phyloP scores from a whole-genome alignment of 2,888 invertebrate species.

The Cerastoderma edule region DNA sequence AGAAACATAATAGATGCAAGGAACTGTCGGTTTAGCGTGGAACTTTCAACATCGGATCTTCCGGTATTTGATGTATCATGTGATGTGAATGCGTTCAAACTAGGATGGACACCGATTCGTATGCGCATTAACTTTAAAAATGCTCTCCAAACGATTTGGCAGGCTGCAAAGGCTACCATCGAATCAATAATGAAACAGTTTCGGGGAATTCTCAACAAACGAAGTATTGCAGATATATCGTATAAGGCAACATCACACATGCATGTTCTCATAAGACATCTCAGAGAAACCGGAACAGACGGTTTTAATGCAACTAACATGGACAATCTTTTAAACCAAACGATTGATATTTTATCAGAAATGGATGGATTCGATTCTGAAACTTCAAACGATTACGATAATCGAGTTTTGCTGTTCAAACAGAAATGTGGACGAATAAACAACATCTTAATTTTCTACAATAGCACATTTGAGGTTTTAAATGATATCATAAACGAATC shows the following conservation, averaged over 20 bases:
- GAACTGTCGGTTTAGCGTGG: constrained; percentile 53
- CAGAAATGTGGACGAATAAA: constrained; percentile 25
- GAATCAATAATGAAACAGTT: constrained; percentile 22
- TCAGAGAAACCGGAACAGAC: constrained; percentile 15
- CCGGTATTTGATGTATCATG: constrained; percentile 49
- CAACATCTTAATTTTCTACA: constrained; percentile 16
- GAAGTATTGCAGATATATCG: constrained; percentile 27
- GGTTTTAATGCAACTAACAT: not conserved
- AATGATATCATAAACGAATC: constrained; percentile 31
- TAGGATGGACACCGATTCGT: constrained; percentile 35
- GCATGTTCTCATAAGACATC: constrained; percentile 20
- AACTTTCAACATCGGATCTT: constrained; percentile 42
- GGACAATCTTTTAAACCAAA: constrained; percentile 11
- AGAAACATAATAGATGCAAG: constrained; percentile 41
- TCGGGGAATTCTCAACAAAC: not conserved
- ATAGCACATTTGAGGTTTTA: constrained; percentile 26
- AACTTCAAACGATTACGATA: constrained; percentile 19
- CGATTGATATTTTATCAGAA: constrained; percentile 14
- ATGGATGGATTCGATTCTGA: constrained; percentile 17
- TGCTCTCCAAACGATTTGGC: constrained; percentile 39
- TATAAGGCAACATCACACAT: constrained; percentile 21
- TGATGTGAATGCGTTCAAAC: constrained; percentile 52
- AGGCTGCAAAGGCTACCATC: constrained; percentile 46
- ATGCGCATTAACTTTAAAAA: constrained; percentile 48
- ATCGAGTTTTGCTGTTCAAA: constrained; percentile 24